A percentile compares a stretch with the other conserved stretches of the same genome.
These are phyloP conservation scores for Andrena praecox DNA, from an alignment of 2,888 invertebrate species.

Conservation along the genomic window DNA sequence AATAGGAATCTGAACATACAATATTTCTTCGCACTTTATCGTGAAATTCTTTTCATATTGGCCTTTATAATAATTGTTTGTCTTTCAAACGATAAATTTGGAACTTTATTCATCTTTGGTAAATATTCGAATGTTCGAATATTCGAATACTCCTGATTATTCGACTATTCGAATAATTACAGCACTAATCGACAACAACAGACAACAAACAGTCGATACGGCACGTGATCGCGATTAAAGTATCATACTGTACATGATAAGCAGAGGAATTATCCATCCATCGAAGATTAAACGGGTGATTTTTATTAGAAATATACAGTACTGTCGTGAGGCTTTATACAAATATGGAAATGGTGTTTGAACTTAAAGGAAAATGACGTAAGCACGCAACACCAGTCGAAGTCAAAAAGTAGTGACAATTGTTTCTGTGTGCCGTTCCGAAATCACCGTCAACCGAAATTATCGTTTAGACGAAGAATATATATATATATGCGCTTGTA, in stretches of 20 bases:
- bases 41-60: no score
- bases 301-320: constrained; percentile 82
- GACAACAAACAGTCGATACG: background rate
- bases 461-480: constrained; percentile 28
- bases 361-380: constrained; percentile 66
- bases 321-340: constrained; percentile 76
- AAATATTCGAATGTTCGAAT: no score
- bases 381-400: constrained; percentile 40
- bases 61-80: no score
- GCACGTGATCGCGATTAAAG: background rate
- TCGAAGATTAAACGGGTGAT: constrained; percentile 67
- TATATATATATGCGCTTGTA: constrained; percentile 23
- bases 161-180: no score
- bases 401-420: constrained; percentile 16
- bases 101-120: no score
- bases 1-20: no score
- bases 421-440: background rate
- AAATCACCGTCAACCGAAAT: constrained; percentile 34
- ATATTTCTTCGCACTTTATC: no score
- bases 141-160: no score
- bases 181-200: no score
- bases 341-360: constrained; percentile 75
- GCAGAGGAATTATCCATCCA: background rate
- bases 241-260: background rate
- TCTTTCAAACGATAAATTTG: no score